These are phyloP conservation scores for Thalassophryne amazonica DNA, from an alignment of 2,797 vertebrate genomes.

Conservation along the genomic window DNA sequence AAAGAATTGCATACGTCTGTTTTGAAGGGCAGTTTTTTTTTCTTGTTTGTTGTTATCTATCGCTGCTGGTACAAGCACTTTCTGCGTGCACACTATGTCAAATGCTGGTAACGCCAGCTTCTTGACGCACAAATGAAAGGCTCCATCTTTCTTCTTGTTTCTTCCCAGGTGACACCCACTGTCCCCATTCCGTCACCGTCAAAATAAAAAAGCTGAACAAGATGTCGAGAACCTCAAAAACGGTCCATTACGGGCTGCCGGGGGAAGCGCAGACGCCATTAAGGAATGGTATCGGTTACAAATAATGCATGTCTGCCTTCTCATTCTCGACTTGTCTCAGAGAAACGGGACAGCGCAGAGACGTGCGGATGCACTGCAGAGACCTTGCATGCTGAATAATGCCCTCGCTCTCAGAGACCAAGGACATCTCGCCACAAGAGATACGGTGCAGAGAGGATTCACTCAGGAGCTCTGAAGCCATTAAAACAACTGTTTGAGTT, in stretches of 20 bases:
- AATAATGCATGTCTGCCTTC: conserved; percentile 81
- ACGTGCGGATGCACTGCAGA: conserved; percentile 50
- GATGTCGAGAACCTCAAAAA: conserved; percentile 74
- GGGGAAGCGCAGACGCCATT: conserved; percentile 74
- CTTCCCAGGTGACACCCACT: conserved; percentile 76
- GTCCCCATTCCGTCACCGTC: conserved; percentile 83
- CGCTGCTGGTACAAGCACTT: conserved; percentile 46
- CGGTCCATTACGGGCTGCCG: conserved; percentile 78
- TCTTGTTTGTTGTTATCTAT: conserved; percentile 56
- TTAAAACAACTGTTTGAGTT: conserved; percentile 21
- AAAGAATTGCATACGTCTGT: conserved; percentile 17
- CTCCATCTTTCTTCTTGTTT: conserved; percentile 70
- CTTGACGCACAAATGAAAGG: conserved; percentile 78
- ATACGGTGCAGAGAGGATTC: conserved; percentile 7
- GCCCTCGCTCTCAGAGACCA: conserved; percentile 37
- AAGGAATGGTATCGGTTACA: conserved; percentile 77
- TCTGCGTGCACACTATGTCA: conserved; percentile 64
- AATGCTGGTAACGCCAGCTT: conserved; percentile 59
- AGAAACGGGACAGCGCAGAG: conserved; percentile 43
- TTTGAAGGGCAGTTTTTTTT: conserved; percentile 47
- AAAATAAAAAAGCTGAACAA: conserved; percentile 71
- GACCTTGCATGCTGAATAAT: conserved; percentile 42
- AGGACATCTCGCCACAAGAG: conserved; percentile 52
- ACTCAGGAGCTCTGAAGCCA: conserved; percentile 11
- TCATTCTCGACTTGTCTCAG: conserved; percentile 66